Conservation (phyloP, 2,888 invertebrate genomes). For the Drosophila meridiana region DNA sequence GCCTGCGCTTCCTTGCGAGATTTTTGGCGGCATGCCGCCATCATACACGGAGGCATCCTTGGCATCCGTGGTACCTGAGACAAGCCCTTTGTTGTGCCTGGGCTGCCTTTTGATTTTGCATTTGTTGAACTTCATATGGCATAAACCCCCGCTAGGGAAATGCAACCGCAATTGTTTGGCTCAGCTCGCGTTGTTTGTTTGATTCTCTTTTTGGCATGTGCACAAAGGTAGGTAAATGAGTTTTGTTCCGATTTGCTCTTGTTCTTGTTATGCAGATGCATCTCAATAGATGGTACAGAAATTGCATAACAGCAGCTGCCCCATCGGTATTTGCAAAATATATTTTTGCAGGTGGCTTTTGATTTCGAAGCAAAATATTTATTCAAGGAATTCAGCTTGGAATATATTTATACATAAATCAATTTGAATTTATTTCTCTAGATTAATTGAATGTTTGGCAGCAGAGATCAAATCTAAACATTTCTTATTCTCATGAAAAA, state of each 20-base stretch:
- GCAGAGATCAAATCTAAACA: conserved; percentile 1
- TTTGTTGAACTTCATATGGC: conserved; percentile 44
- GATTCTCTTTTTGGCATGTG: conserved; percentile 71
- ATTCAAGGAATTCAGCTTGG: neutral
- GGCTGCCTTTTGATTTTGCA: conserved; percentile 62
- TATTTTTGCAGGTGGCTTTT: conserved; percentile 26
- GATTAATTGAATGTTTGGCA: neutral
- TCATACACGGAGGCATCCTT: conserved; percentile 15
- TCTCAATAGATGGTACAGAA: conserved; percentile 25
- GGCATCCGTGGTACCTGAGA: conserved; percentile 53
- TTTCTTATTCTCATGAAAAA: conserved; percentile 25
- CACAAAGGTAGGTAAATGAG: conserved; percentile 67
- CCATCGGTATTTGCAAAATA: conserved; percentile 5
- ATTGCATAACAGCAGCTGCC: conserved; percentile 61
- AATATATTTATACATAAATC: neutral
- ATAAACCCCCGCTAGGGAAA: conserved; percentile 46
- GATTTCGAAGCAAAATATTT: neutral
- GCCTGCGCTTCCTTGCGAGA: conserved; percentile 46
- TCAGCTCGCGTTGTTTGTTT: conserved; percentile 41
- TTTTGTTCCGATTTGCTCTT: conserved; percentile 30
- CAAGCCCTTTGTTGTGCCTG: conserved; percentile 38
- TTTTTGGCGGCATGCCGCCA: conserved; percentile 67
- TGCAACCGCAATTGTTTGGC: conserved; percentile 80
- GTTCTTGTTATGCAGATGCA: conserved; percentile 59
- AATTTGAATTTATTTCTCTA: neutral